A percentile compares a stretch with the other conserved stretches of the same genome.
Conservation (phyloP, 2,113 vertebrate genomes). For the Perca schrenkii region DNA sequence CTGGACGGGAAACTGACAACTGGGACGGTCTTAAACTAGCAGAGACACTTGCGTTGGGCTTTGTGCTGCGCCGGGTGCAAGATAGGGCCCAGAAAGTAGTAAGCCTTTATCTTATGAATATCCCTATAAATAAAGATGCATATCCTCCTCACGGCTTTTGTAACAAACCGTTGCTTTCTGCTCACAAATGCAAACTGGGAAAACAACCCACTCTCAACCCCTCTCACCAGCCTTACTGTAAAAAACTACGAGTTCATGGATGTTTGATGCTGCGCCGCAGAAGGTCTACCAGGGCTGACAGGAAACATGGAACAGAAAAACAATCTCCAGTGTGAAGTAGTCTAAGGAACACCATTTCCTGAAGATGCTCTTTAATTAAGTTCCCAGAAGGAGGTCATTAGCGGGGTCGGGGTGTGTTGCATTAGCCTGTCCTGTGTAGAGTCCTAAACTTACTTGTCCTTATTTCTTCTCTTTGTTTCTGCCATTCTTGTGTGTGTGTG, state of each 20-base stretch:
- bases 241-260: conserved; percentile 6
- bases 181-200: neutral
- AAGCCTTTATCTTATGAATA: neutral
- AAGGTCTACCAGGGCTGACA: conserved; percentile 11
- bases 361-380: conserved; percentile 69
- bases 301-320: conserved; percentile 39
- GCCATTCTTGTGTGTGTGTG: conserved; percentile 34
- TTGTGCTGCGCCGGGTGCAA: no score
- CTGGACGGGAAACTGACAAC: no score
- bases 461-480: conserved; percentile 21
- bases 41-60: no score
- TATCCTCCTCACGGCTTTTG: neutral
- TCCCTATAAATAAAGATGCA: neutral
- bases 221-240: neutral
- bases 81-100: no score
- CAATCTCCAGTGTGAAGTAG: conserved; percentile 6
- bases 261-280: neutral
- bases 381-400: conserved; percentile 52
- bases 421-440: conserved; percentile 30
- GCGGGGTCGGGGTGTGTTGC: conserved; percentile 33
- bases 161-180: neutral
- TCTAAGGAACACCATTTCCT: conserved; percentile 48
- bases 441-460: conserved; percentile 42
- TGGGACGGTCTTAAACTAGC: no score
- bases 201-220: neutral